Evolutionary conservation across 2,888 invertebrate species (phyloP), one percentile per base, ranked within the genome.

Genomic region (Luperina nickerlii): DNA sequence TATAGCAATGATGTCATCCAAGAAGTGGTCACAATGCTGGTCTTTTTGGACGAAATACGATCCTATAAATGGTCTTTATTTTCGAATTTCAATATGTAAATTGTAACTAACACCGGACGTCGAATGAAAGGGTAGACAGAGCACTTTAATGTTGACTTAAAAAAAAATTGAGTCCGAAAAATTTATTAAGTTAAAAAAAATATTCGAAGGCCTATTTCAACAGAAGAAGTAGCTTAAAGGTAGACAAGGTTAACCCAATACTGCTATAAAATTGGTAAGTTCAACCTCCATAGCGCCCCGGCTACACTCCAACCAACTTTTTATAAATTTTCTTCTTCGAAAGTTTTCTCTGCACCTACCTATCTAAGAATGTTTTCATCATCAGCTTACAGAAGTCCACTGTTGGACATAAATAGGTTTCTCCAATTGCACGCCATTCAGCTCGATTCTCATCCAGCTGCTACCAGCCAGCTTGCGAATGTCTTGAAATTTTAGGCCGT

Each of bases 1-100:
- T 69, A 74, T 75, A 76, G 67, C 57, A 73, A 69, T 86, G 85
- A 86, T 86, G 85, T 86, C 85, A 86, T 79, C 62, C 45, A 13
- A 65, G 65, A 71, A 48, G 32, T 42, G 70, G 67, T 69, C 42
- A 9, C 67, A 42, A 65, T 0, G 20, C 72, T 57, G 65, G 74
- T 51, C 54, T 62, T 48, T 32, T 62, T 66, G 48, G 24, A 60
- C 71, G 42, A 72, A 72, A 80, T 51, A 48, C 32, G 51, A 75
- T 79, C 11, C 42, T 9, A 38, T 13, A 74, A 75, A 57, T 27
- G 76, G 27, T 32, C 9, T 24, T 83, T 62, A 69, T 81, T 73
- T 81, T 66, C 1, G 38, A 11, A 73, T 82, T 71, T 76, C 32
- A 15, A 57, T 38, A 51, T 18, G 20, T 54, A 63, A n/a, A 63